Evolutionary conservation across 2,113 vertebrate genomes (phyloP), one percentile per base, ranked within the genome.

Genomic region (Dermatemys mawii): DNA sequence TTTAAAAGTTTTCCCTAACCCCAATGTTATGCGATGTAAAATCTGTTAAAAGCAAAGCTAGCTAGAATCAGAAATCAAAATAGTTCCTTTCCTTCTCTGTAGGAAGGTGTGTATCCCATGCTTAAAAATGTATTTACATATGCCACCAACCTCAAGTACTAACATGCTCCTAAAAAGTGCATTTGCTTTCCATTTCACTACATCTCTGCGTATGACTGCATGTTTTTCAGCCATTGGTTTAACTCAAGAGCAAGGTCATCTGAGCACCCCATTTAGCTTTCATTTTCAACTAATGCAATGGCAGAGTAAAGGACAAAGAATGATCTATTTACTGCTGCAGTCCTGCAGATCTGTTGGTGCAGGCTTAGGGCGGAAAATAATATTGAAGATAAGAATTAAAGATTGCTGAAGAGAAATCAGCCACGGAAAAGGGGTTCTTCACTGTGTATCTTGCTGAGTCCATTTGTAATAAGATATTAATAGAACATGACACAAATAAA

Each of bases 381-480:
- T 38, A 4, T 6, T 14, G 67, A 88, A 76, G 78, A 85, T 17
- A 94, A 94, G 75, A 67, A 86, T 38, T 83, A 78, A 84, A 83
- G 14, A 49, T 83, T 38, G 11, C 29, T 21, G 48, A 57, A 78
- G 50, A 73, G 32, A 81, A 46, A 78, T 86, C 14, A 55, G 26
- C 26, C 51, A 70, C 51, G 76, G 27, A 79, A 51, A 83, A 38
- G 88, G 76, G 38, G 51, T 91, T 90, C 80, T 90, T 51, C 16
- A 87, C 50, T 22, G 41, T 51, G 85, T 82, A 51, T 54, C 90
- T 96, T 93, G 24, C 49, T 93, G 81, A 2, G 5, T 81, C 79
- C 53, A 78, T 85, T 90, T 76, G 51, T 73, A 84, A 78, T 78
- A 93, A 95, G 81, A 76, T 83, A 89, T 54, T 92, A 78, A 95